Conservation (phyloP, 2,888 invertebrate species). For the Cosmia pyralina region DNA sequence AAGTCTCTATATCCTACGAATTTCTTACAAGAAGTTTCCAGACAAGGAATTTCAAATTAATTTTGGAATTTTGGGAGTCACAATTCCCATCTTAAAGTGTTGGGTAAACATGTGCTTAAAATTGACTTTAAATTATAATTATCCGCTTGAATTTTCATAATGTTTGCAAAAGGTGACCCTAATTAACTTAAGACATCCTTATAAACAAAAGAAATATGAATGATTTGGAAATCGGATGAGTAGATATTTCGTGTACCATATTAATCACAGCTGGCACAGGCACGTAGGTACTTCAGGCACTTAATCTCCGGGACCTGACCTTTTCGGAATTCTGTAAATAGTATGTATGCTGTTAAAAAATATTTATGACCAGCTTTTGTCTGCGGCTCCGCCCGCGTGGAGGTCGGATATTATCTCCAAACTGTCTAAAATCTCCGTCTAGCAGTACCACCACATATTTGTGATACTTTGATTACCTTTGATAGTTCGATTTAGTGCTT, state of each 20-base stretch:
- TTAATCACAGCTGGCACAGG: slow-evolving; percentile 8
- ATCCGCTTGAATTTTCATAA: neutral
- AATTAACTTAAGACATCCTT: neutral
- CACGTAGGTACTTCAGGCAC: slow-evolving; percentile 3
- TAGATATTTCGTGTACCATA: neutral
- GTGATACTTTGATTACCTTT: too few species aligned
- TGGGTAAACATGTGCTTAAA: neutral
- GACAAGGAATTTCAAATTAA: slow-evolving; percentile 11
- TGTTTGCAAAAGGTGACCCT: neutral
- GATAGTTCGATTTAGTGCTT: too few species aligned
- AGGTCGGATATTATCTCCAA: too few species aligned
- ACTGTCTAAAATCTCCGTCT: too few species aligned
- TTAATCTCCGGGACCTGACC: slow-evolving; percentile 26
- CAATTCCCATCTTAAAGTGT: neutral
- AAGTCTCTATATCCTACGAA: slow-evolving; percentile 12
- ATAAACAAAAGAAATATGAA: neutral
- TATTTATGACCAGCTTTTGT: neutral
- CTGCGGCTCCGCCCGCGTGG: too few species aligned
- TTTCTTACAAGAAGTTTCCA: slow-evolving; percentile 18
- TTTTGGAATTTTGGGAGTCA: slow-evolving; percentile 12
- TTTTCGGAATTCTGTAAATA: slow-evolving; percentile 34
- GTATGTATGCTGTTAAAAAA: slow-evolving; percentile 12
- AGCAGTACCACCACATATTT: too few species aligned
- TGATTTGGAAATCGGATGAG: neutral
- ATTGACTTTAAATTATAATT: too few species aligned